Conservation (phyloP, 2,113 vertebrate species). For the Phaethon lepturus region DNA sequence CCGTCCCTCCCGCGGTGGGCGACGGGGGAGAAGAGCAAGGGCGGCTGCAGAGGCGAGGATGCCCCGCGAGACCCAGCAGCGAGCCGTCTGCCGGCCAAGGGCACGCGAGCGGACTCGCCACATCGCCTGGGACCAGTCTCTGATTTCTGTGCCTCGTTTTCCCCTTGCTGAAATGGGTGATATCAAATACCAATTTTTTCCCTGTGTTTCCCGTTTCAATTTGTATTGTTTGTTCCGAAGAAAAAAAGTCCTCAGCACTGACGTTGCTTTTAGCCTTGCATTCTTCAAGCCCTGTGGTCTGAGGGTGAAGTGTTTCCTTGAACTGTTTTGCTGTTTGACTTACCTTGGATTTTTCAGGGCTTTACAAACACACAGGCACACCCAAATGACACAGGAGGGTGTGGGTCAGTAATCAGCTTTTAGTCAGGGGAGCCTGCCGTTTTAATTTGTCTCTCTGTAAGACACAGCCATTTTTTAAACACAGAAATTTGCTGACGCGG, state of each 20-base stretch:
- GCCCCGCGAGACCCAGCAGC: background rate
- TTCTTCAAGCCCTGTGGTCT: background rate
- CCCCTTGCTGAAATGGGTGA: background rate
- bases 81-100: background rate
- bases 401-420: constrained; percentile 26
- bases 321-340: background rate
- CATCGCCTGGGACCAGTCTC: background rate
- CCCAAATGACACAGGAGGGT: constrained; percentile 44
- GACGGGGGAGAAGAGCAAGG: background rate
- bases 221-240: background rate
- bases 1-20: background rate
- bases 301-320: background rate
- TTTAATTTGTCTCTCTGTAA: constrained; percentile 1
- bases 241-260: background rate
- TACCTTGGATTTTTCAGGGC: constrained; percentile 16
- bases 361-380: background rate
- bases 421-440: background rate
- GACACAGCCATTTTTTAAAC: background rate
- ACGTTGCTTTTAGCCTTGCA: background rate
- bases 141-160: background rate
- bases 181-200: background rate
- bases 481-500: background rate
- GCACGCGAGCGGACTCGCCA: rapidly evolving
- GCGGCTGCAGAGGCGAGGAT: rapidly evolving
- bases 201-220: background rate